These are phyloP conservation scores for Chlorodrepanis virens DNA, from an alignment of 2,113 vertebrate species.

Conservation along the genomic window DNA sequence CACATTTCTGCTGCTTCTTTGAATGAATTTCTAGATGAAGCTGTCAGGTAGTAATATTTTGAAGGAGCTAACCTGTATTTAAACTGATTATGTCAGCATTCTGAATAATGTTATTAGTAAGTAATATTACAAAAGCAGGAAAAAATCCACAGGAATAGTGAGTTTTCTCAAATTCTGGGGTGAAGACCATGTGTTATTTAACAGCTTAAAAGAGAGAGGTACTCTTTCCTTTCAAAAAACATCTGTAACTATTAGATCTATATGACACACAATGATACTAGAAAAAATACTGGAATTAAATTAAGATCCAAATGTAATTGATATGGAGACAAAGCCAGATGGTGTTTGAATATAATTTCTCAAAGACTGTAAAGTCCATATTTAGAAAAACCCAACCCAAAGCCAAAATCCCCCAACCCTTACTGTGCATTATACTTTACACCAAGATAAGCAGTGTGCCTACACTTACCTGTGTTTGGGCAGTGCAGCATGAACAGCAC, in stretches of 20 bases:
- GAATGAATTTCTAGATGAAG: neutral
- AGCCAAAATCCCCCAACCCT: neutral
- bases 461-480: neutral
- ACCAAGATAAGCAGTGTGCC: neutral
- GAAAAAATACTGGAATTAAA: neutral
- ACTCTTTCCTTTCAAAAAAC: neutral
- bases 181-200: neutral
- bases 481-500: neutral
- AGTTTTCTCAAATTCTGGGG: neutral
- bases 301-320: neutral
- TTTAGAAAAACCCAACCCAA: neutral
- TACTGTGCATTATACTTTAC: neutral
- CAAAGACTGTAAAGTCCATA: neutral
- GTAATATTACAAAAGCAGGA: neutral
- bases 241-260: neutral
- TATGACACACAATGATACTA: neutral
- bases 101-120: neutral
- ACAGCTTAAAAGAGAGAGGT: neutral
- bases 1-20: neutral
- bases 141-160: neutral
- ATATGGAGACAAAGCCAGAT: neutral
- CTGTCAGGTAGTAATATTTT: neutral
- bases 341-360: neutral
- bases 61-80: neutral
- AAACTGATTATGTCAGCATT: neutral